Evolutionary conservation across 2,888 invertebrate species (phyloP).

Genomic region (Chrysolina americana): DNA sequence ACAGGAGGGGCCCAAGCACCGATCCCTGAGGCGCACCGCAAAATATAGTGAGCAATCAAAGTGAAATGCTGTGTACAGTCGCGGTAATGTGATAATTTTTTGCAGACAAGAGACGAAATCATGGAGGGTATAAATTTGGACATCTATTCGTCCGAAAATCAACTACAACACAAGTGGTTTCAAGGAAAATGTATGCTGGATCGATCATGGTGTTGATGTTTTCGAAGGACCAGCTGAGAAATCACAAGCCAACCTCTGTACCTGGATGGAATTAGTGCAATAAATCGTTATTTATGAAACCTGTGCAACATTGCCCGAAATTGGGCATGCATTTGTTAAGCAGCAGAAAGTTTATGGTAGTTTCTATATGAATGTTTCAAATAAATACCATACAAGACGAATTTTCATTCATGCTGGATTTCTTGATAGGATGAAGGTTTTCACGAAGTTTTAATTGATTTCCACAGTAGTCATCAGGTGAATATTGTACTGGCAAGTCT

Average conservation of each 20-base stretch:
- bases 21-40: neutral
- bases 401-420: no score
- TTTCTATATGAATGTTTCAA: no score
- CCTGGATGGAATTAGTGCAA: no score
- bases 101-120: slow-evolving; percentile 40
- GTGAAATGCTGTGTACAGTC: no score
- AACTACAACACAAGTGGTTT: slow-evolving; percentile 87
- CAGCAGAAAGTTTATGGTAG: no score
- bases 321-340: no score
- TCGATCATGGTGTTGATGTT: slow-evolving; percentile 81
- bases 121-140: slow-evolving; percentile 68
- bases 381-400: no score
- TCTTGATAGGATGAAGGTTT: neutral
- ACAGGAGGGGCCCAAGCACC: neutral
- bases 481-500: no score
- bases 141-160: slow-evolving; percentile 78
- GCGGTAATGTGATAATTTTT: neutral
- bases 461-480: no score
- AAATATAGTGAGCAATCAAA: neutral
- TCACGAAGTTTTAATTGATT: neutral
- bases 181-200: slow-evolving; percentile 90
- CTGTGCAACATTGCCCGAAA: no score
- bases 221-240: neutral
- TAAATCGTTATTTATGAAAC: no score
- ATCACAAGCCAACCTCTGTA: neutral